These are phyloP conservation scores for Cephonodes hylas DNA, from an alignment of 2,888 invertebrate species.

Conservation along the genomic window DNA sequence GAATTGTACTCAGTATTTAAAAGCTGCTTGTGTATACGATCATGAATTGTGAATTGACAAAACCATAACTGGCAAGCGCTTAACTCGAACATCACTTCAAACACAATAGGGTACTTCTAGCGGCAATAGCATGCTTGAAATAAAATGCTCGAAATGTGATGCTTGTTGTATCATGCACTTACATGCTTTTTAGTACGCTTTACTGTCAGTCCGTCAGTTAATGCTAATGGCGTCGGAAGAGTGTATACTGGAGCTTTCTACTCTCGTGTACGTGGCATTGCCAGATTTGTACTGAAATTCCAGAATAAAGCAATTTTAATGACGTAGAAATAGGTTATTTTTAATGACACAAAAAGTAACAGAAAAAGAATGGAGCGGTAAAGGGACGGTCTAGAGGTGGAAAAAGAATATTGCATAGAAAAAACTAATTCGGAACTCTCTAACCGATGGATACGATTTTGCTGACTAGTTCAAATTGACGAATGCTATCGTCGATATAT, in stretches of 20 bases:
- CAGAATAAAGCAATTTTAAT: background rate
- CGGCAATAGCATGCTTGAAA: background rate
- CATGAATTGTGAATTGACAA: background rate
- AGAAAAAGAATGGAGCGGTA: too few species aligned
- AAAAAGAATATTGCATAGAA: too few species aligned
- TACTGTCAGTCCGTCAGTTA: constrained; percentile 26
- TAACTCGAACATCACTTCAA: too few species aligned
- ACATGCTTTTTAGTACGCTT: constrained; percentile 22
- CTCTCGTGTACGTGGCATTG: constrained; percentile 18
- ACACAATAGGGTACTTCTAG: background rate
- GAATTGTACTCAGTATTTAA: too few species aligned
- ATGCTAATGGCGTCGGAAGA: constrained; percentile 31
- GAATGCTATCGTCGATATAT: too few species aligned
- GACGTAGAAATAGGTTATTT: too few species aligned
- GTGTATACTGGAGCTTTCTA: constrained; percentile 23
- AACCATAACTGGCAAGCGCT: background rate
- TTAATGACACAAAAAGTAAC: too few species aligned
- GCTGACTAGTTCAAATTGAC: too few species aligned
- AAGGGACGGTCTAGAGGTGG: too few species aligned
- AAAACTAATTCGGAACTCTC: too few species aligned
- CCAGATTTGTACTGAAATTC: background rate
- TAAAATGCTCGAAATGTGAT: constrained; percentile 4
- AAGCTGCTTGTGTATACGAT: background rate
- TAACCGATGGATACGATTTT: too few species aligned
- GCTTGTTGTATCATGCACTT: constrained; percentile 18